Evolutionary conservation across 1,140 invertebrate species (phyloP), one percentile per base, ranked within the genome.

Genomic region (Megalopta genalis): DNA sequence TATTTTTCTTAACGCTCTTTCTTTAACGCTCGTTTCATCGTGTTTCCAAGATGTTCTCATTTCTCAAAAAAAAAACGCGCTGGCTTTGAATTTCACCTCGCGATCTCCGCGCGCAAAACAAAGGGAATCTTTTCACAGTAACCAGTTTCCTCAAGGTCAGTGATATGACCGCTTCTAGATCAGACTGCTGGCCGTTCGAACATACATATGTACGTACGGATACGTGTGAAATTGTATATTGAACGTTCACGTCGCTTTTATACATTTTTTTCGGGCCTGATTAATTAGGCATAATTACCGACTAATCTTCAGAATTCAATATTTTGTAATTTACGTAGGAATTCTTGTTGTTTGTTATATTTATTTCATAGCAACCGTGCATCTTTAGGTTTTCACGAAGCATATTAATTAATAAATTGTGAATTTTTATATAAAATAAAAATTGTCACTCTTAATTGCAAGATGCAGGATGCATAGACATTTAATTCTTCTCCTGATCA

Each of bases 101-200:
- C 23, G 14, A 39, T 16, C 18, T 16, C 6, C 0, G 12, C n/a
- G 27, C n/a, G 10, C 4, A 25, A 32, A 27, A 72, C 49, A 72
- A 72, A 64, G 37, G 25, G 6, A 65, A 46, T 46, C 42, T 52
- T 64, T 57, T 62, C 32, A 8, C 9, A 1, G 16, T 14, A 57
- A 72, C 76, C 68, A 78, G 69, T 72, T 72, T 23, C 18, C 9
- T 12, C 76, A 78, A 78, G 76, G 76, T 64, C 49, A 72, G 60
- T 64, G 76, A 72, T 57, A 78, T 6, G 60, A 72, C 8, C 49
- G 7, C 23, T 37, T 72, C 18, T 10, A 39, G 21, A 42, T 71
- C 76, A 42, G 68, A 64, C 21, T 21, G 10, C 3, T 8, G 27
- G 9, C 21, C 37, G 25, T 54, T 37, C 1, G 46, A 18, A 42